Conservation (phyloP, 2,113 vertebrate species). For the Calidris pugnax region DNA sequence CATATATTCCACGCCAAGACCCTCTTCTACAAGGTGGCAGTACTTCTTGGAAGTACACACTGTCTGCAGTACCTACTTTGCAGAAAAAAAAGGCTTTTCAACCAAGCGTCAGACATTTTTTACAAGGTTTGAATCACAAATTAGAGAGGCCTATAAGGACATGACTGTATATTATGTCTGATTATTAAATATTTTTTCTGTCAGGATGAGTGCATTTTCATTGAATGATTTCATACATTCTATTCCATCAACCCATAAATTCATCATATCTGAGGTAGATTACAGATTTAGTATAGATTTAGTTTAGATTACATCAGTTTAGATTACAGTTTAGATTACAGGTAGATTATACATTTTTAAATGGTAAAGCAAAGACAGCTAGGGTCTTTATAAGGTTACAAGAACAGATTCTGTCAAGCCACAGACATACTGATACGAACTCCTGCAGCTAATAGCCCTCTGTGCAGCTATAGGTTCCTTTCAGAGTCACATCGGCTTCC, state of each 20-base stretch:
- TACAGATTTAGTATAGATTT: too few relatives aligned
- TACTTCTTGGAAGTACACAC: background rate
- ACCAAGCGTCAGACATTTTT: constrained; percentile 32
- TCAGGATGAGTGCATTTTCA: background rate
- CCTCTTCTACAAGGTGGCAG: background rate
- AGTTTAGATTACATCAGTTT: too few relatives aligned
- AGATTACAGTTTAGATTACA: too few relatives aligned
- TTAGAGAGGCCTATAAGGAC: constrained; percentile 38
- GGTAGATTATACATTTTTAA: background rate
- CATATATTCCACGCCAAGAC: background rate
- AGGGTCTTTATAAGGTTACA: background rate
- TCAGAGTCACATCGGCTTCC: background rate
- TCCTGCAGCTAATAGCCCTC: background rate
- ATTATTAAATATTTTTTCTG: constrained; percentile 41
- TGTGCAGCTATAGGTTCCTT: background rate
- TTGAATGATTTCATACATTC: background rate
- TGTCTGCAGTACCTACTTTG: background rate
- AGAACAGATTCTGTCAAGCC: background rate
- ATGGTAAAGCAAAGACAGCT: background rate
- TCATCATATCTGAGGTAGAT: background rate
- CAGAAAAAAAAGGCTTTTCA: constrained; percentile 44
- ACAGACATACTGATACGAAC: background rate
- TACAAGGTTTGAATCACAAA: constrained; percentile 24
- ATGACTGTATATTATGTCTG: constrained; percentile 20
- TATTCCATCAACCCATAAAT: background rate